Evolutionary conservation across 2,888 invertebrate species (phyloP).

Genomic region (Drosophila hamatofila): DNA sequence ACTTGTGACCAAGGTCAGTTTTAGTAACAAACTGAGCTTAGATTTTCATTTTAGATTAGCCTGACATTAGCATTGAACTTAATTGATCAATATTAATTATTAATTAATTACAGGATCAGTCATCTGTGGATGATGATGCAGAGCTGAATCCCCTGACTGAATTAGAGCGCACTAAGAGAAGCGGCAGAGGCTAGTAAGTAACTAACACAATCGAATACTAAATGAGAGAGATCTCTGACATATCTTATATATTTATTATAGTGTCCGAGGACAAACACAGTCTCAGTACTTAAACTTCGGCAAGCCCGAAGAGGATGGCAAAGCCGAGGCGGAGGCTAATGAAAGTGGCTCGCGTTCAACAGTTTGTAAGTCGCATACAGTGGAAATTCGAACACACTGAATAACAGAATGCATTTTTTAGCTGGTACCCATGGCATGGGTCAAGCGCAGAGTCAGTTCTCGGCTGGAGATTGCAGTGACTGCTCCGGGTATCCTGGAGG

Average conservation of each 20-base stretch:
- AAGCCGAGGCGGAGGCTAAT: conserved; percentile 93
- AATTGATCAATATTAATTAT: conserved; percentile 14
- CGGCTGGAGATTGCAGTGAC: conserved; percentile 85
- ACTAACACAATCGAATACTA: background rate
- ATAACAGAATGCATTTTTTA: conserved; percentile 74
- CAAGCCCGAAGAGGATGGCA: conserved; percentile 88
- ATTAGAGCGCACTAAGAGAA: conserved; percentile 78
- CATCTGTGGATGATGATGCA: conserved; percentile 44
- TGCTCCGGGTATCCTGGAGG: conserved; percentile 53
- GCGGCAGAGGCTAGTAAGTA: conserved; percentile 83
- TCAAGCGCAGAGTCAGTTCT: conserved; percentile 94
- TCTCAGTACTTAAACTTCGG: conserved; percentile 92
- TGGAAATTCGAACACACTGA: background rate
- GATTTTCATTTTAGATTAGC: conserved; percentile 23
- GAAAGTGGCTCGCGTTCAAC: conserved; percentile 85
- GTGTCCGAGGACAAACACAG: conserved; percentile 91
- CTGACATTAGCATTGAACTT: conserved; percentile 71
- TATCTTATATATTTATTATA: conserved; percentile 34
- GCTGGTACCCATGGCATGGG: conserved; percentile 94
- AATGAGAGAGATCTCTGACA: background rate
- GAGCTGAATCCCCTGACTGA: conserved; percentile 48
- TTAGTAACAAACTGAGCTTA: conserved; percentile 31
- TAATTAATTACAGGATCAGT: conserved; percentile 57
- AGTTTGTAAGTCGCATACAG: conserved; percentile 81
- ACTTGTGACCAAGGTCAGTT: conserved; percentile 75